Evolutionary conservation across 2,113 vertebrate genomes (phyloP), one percentile per base, ranked within the genome.

Genomic region (Rhinolophus ferrumequinum): DNA sequence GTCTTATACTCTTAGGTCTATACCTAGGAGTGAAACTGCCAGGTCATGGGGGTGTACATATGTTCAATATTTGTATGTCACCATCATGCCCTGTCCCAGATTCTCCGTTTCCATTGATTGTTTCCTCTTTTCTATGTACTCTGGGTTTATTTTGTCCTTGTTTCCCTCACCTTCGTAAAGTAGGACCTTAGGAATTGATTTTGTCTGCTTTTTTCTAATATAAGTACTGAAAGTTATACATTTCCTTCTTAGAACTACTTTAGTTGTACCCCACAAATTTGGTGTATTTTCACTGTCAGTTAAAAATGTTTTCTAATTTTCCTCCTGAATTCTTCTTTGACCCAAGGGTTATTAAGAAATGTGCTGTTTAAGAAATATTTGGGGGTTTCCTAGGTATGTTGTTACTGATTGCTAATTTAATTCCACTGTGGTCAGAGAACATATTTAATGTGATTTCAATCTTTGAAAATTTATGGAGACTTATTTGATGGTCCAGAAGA

Each of bases 351-450:
- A 80, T 56, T 70, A 54, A 54, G 12, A 86, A 66, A 44, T 33
- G 14, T 54, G 62, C 11, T 86, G 52, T 80, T 73, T 56, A 73
- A 26, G 35, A 82, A 87, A 82, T 54, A 86, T 44, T 76, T 82
- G 70, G 38, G 19, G 52, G 72, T 69, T 70, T 76, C 54, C 30
- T 30, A 90, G 28, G n/a, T 77, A 70, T 3, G 6, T 30, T 91
- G 44, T 64, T 91, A 86, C 8, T 47, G 33, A 91, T 26, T 79
- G 66, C n/a, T 95, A 72, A 90, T n/a, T 89, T 47, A 69, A 83
- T 86, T 62, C 82, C 35, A 54, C 4, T 87, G 64, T 52, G 11
- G 41, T 82, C 58, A 93, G 60, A 93, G 18, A 60, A 69, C 80
- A 93, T 5, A 30, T 28, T 77, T 24, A 76, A 41, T 50, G 75